Evolutionary conservation across 2,888 invertebrate species (phyloP).

Genomic region (Eupeodes luniger): DNA sequence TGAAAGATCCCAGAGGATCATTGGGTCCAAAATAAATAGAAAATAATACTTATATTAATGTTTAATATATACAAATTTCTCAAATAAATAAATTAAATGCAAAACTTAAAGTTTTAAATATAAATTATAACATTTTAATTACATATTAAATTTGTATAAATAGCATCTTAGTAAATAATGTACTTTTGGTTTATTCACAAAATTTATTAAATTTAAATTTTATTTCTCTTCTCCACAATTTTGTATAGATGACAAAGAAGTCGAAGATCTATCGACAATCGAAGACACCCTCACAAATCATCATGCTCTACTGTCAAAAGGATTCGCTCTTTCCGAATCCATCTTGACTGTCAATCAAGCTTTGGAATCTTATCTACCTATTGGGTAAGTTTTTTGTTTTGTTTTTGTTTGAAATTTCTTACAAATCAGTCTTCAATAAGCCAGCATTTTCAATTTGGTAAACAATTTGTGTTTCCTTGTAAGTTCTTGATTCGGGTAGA

Average conservation of each 20-base stretch:
- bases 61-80: no score
- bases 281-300: conserved; percentile 86
- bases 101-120: neutral
- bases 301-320: conserved; percentile 92
- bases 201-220: neutral
- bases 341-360: conserved; percentile 95
- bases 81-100: neutral
- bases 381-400: conserved; percentile 87
- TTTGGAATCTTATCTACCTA: conserved; percentile 93
- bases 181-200: conserved; percentile 62
- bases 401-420: conserved; percentile 38
- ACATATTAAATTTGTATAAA: conserved; percentile 56
- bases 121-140: conserved; percentile 38
- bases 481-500: conserved; percentile 92
- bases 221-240: neutral
- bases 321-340: conserved; percentile 93
- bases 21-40: no score
- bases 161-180: conserved; percentile 63
- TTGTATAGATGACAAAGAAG: conserved; percentile 86
- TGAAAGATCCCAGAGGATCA: no score
- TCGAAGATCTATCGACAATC: conserved; percentile 89
- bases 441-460: conserved; percentile 94
- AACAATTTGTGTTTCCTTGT: conserved; percentile 93
- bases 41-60: no score
- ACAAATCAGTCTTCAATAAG: conserved; percentile 91